Conservation (phyloP, 37 sponge, comb jelly and placozoan genomes). For the Spongilla lacustris region DNA sequence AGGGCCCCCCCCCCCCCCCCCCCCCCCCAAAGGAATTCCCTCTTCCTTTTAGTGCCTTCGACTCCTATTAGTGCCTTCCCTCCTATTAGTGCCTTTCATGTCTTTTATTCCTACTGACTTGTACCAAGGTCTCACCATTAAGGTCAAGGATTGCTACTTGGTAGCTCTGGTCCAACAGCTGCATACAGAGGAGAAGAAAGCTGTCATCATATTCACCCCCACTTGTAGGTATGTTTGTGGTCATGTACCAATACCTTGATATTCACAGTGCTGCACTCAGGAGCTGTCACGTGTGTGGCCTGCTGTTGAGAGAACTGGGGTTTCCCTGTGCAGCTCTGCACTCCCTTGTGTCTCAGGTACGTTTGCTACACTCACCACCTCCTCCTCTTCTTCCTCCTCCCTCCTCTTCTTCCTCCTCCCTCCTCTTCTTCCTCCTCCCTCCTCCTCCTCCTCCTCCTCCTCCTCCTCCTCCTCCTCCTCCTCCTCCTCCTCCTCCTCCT, state of each 20-base stretch:
- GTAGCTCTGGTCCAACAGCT: conserved; percentile 60
- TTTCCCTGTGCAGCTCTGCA: conserved; percentile 90
- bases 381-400: too few species aligned
- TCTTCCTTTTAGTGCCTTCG: too few species aligned
- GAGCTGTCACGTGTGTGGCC: conserved; percentile 81
- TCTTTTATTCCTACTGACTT: not conserved
- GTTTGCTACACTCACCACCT: not conserved
- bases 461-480: too few species aligned
- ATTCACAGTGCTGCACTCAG: conserved; percentile 22
- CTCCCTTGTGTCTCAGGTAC: conserved; percentile 85
- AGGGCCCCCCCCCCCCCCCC: too few species aligned
- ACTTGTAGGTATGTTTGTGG: conserved; percentile 73
- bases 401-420: too few species aligned
- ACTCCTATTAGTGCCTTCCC: not conserved
- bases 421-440: not conserved
- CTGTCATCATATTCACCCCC: conserved; percentile 83
- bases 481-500: not conserved
- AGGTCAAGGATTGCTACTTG: conserved; percentile 91
- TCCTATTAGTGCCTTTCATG: too few species aligned
- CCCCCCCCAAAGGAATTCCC: too few species aligned
- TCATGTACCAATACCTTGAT: not conserved
- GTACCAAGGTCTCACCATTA: not conserved
- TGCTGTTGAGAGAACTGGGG: conserved; percentile 70
- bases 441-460: not conserved
- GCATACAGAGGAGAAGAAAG: conserved; percentile 59